Evolutionary conservation across 2,113 vertebrate species (phyloP).

Genomic region (Cisticola juncidis): DNA sequence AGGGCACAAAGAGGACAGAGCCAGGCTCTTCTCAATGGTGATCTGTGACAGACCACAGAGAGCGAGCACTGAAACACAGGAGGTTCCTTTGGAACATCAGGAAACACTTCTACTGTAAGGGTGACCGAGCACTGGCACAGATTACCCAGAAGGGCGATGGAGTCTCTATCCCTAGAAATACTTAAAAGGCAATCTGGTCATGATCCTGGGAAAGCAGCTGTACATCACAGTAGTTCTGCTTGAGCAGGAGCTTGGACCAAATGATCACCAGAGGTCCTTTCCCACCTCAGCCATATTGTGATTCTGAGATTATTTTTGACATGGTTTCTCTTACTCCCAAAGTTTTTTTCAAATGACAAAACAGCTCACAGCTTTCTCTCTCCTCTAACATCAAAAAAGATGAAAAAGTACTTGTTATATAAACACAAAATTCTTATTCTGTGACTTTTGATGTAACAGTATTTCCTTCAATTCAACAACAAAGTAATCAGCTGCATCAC

Average conservation of each 20-base stretch:
- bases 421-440: neutral
- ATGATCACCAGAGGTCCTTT: neutral
- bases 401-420: neutral
- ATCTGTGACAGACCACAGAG: neutral
- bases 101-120: neutral
- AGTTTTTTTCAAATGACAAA: neutral
- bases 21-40: neutral
- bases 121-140: accelerated
- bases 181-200: neutral
- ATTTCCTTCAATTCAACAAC: constrained; percentile 47
- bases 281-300: neutral
- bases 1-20: neutral
- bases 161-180: neutral
- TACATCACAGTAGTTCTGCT: neutral
- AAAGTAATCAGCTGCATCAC: neutral
- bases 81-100: neutral
- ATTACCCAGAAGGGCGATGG: neutral
- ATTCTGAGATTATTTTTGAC: neutral
- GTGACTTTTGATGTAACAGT: neutral
- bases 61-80: neutral
- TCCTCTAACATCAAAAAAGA: neutral
- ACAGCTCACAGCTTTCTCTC: neutral
- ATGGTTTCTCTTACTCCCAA: neutral
- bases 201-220: neutral
- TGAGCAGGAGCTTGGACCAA: neutral